These are phyloP conservation scores for Alexandromys fortis DNA, from an alignment of 2,113 vertebrate species.

Conservation along the genomic window DNA sequence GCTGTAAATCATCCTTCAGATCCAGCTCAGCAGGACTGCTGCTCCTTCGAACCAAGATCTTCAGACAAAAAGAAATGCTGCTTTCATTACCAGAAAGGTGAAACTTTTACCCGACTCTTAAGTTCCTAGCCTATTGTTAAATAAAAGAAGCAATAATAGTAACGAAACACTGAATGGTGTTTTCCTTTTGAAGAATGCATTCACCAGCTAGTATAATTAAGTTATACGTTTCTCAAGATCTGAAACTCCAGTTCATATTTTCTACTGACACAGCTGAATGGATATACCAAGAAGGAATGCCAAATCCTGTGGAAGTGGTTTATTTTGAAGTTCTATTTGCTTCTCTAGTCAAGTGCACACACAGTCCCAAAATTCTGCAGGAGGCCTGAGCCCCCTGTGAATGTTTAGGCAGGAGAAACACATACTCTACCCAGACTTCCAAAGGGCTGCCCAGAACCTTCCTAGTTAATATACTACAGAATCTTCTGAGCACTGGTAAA, in stretches of 20 bases:
- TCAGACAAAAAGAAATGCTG: constrained; percentile 66
- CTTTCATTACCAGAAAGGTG: neutral
- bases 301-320: constrained; percentile 33
- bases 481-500: neutral
- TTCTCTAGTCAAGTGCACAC: constrained; percentile 6
- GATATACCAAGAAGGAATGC: constrained; percentile 23
- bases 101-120: constrained; percentile 31
- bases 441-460: neutral
- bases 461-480: neutral
- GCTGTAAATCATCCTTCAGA: constrained; percentile 85
- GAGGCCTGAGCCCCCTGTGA: neutral
- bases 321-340: constrained; percentile 57
- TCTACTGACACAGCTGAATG: constrained; percentile 36
- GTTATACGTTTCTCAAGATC: constrained; percentile 44
- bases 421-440: neutral
- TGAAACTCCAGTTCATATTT: constrained; percentile 35
- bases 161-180: constrained; percentile 30
- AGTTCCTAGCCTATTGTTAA: constrained; percentile 38
- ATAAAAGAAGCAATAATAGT: constrained; percentile 52
- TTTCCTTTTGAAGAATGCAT: constrained; percentile 59
- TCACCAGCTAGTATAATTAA: constrained; percentile 35
- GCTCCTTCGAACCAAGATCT: constrained; percentile 90
- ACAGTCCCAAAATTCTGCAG: neutral
- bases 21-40: constrained; percentile 92
- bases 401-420: neutral